phyloP scores from a whole-genome alignment of 1,140 invertebrate species.

The Sitodiplosis mosellana region DNA sequence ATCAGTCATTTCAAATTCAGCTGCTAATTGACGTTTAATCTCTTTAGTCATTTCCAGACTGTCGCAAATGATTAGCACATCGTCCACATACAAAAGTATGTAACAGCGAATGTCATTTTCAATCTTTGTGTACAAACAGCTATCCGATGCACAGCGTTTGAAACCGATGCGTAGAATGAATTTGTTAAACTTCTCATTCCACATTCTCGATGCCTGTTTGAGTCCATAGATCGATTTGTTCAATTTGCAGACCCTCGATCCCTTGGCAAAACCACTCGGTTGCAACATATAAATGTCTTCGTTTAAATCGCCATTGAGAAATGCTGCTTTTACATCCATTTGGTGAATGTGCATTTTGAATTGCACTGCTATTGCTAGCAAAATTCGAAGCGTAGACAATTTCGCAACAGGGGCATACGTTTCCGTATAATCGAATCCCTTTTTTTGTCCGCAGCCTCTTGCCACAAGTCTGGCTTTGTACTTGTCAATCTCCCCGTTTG shows the following conservation, averaged over 20 bases:
- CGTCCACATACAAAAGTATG: slow-evolving; percentile 10
- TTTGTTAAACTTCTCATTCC: slow-evolving; percentile 12
- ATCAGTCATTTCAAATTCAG: slow-evolving; percentile 17
- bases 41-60: not conserved
- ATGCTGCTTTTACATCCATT: slow-evolving; percentile 25
- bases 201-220: slow-evolving; percentile 4
- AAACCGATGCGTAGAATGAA: slow-evolving; percentile 12
- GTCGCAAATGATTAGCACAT: slow-evolving; percentile 7
- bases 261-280: slow-evolving; percentile 1
- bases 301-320: slow-evolving; percentile 24
- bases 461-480: slow-evolving; percentile 25
- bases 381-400: slow-evolving; percentile 17
- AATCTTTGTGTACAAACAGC: slow-evolving; percentile 10
- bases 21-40: not conserved
- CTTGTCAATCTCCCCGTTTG: slow-evolving; percentile 6
- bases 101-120: slow-evolving; percentile 5
- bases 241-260: not conserved
- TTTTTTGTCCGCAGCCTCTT: slow-evolving; percentile 20
- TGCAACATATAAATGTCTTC: slow-evolving; percentile 13
- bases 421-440: slow-evolving; percentile 22
- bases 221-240: slow-evolving; percentile 5
- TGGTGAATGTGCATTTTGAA: slow-evolving; percentile 14
- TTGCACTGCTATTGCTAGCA: slow-evolving; percentile 14
- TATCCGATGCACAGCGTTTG: slow-evolving; percentile 11
- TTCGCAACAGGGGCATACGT: slow-evolving; percentile 20